Evolutionary conservation across 2,888 invertebrate genomes (phyloP).

Genomic region (Cyrtodaria siliqua): DNA sequence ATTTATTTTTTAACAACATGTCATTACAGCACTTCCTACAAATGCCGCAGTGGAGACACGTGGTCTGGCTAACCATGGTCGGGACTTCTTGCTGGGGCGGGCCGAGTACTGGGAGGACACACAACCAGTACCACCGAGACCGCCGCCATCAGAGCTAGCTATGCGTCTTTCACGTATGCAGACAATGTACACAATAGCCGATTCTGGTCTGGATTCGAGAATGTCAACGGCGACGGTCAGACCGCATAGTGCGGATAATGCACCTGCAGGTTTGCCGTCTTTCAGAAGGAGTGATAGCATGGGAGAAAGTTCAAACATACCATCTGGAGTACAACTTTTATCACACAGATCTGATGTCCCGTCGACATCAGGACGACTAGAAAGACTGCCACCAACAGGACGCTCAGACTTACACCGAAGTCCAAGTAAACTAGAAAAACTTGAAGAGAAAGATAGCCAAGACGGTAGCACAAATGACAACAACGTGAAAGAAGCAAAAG

Average conservation of each 20-base stretch:
- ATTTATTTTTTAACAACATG: not conserved
- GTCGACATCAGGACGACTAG: not conserved
- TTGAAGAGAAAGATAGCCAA: not conserved
- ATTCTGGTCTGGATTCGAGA: conserved; percentile 63
- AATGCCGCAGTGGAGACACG: conserved; percentile 54
- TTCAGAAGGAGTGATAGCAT: not conserved
- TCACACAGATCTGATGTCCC: too few relatives aligned
- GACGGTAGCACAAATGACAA: too few relatives aligned
- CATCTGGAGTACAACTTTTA: too few relatives aligned
- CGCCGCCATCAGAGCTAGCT: conserved; percentile 49
- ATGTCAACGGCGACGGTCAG: conserved; percentile 45
- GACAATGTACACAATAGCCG: conserved; percentile 53
- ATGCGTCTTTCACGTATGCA: conserved; percentile 58
- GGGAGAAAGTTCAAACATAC: too few relatives aligned
- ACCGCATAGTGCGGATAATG: conserved; percentile 51
- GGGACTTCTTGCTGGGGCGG: conserved; percentile 60
- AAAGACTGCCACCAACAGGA: conserved; percentile 25
- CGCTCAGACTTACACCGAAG: conserved; percentile 10
- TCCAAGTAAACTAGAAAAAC: conserved; percentile 15
- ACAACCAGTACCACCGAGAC: conserved; percentile 34
- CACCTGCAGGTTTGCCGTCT: conserved; percentile 1
- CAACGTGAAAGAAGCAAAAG: too few relatives aligned
- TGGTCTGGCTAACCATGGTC: conserved; percentile 64
- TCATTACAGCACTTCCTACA: conserved; percentile 52
- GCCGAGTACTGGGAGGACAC: conserved; percentile 64